Base-by-base conservation (phyloP, 2,888 invertebrate species). In the Neoaliturus tenellus region DNA sequence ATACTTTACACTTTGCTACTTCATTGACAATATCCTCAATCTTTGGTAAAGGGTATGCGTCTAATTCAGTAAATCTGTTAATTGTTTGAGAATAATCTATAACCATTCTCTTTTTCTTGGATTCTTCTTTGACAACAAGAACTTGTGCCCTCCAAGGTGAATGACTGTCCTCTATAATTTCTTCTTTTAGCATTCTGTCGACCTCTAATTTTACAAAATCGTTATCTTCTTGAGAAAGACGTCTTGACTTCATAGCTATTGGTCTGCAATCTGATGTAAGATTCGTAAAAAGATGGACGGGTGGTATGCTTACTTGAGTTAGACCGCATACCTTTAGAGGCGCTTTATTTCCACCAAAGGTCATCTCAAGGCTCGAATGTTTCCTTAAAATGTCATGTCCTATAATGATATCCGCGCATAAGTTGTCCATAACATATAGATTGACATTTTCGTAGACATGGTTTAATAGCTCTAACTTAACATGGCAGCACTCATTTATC, bases 21-120 rank as follows among this genome's bases (percentile, higher is more conserved):
- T n/a, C n/a, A n/a, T n/a, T n/a, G n/a, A n/a, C n/a, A n/a, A n/a
- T n/a, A n/a, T n/a, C 75, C 20, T 87, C 85, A 35, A 86, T 84
- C n/a, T 41, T 78, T 12, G 86, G 85, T 4, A 84, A 51, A 12
- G 84, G 82, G 73, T 85, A 85, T 10, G 86, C 83, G 39, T 86
- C 86, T 17, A 67, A 25, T 25, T 23, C 25, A 6, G 67, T 67
- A 17, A 25, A 67, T 25, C 31, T 3, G n/a, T n/a, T n/a, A 67
- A 67, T 67, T 6, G 67, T 67, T 67, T 28, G 28, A 6, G 67
- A 67, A 25, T 67, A 20, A 23, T 51, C 23, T 51, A 67, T 67
- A 17, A 67, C 67, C 23, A 67, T 23, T 14, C 67, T 14, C 25
- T 23, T 67, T 23, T 25, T 23, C 8, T 17, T 67, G 25, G 23